Evolutionary conservation across 1,140 invertebrate species (phyloP), one percentile per base, ranked within the genome.

Genomic region (Megalopta genalis): DNA sequence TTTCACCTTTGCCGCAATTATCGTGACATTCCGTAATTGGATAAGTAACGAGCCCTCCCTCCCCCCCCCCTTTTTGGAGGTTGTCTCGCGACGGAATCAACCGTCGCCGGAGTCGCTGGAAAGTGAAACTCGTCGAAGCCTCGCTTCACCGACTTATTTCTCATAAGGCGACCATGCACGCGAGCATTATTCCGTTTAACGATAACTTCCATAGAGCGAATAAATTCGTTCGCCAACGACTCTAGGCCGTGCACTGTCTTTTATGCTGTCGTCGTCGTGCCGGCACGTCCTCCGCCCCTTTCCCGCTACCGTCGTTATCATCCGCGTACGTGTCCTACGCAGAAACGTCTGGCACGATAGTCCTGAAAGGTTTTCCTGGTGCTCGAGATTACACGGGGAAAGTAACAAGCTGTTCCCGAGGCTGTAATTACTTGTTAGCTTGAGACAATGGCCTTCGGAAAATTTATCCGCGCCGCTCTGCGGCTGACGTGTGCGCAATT

Each of bases 391-490:
- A 52, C 57, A 9, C 25, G 27, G 3, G 37, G n/a, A 79, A 85
- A 79, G 69, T 82, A 83, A 80, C 49, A 27, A 60, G 67, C 59
- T 82, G 66, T 86, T 85, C 72, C 83, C 72, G 54, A 77, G 66
- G 65, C 73, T 82, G 83, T 89, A 88, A 89, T 90, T 88, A 89
- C 88, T 90, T 73, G 88, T 88, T 90, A 86, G 81, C 27, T 23
- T 18, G 82, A 32, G 67, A 63, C 59, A 63, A 70, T 39, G 57
- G 66, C 12, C 25, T 2, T 21, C 23, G 23, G n/a, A 14, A 60
- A 60, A 60, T 60, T 60, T 23, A 23, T 23, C 57, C 59, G 25
- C 0, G 2, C 21, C 8, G 18, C 21, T 6, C 1, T 9, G n/a
- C 18, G 21, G 21, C 8, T n/a, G 54, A n/a, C 18, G 54, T 27